Evolutionary conservation across 2,797 vertebrate species (phyloP), one percentile per base, ranked within the genome.

Genomic region (Muraenolepis orangiensis): DNA sequence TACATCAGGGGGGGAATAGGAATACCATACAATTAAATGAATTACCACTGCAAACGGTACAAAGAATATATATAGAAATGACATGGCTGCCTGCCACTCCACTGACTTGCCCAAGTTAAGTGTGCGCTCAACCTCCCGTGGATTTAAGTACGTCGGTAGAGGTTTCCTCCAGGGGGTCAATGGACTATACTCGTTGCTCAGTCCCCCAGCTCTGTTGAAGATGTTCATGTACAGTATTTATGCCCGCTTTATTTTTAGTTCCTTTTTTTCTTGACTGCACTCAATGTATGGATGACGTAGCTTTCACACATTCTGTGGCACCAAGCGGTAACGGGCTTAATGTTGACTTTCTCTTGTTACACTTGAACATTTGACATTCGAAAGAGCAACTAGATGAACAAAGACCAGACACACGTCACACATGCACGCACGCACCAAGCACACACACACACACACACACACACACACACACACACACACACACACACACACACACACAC

Each of bases 181-280:
- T 68, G 28, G 77, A 61, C n/a, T n/a, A 76, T 14, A 67, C 69
- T 29, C n/a, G 38, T 75, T 80, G 76, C 75, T 78, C 70, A 28
- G 11, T 14, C 66, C 74, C 74, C 72, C 36, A 69, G 73, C 66
- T 82, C 73, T 77, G 75, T 81, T 72, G 81, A 85, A 14, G 69
- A 81, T 38, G 85, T 87, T 80, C 83, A 80, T 95, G 94, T 96
- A 97, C 94, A 96, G 95, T 96, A 96, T 96, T 97, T 96, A 96
- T 96, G 93, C 84, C n/a, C n/a, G n/a, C n/a, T 95, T 95, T 95
- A 91, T 83, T 77, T 89, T 92, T 93, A 93, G n/a, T n/a, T n/a
- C n/a, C n/a, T 91, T 83, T 80, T 78, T 81, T 20, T 64, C 20
- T 92, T 91, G 90, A 91, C 83, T 92, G 95, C 95, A 95, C 95